These are phyloP conservation scores for Anodontia alba DNA, from an alignment of 2,888 invertebrate species.

Conservation along the genomic window DNA sequence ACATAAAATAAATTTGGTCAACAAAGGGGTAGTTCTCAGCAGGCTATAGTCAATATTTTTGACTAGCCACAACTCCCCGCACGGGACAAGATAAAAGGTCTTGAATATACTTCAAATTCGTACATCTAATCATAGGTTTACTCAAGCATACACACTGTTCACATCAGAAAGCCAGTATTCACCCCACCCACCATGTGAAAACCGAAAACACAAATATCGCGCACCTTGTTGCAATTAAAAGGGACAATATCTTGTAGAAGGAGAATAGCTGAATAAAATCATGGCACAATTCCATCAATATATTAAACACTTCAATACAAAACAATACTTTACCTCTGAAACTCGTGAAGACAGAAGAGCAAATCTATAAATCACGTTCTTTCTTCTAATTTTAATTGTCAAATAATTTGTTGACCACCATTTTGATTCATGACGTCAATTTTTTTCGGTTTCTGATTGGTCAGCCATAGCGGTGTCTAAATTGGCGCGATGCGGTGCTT, in stretches of 20 bases:
- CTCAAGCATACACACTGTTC: no score
- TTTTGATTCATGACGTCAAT: constrained; percentile 62
- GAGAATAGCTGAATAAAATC: not conserved
- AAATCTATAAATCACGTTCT: constrained; percentile 7
- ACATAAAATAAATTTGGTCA: no score
- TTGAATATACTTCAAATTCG: no score
- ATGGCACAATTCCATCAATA: not conserved
- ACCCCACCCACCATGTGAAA: constrained; percentile 3
- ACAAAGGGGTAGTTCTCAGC: no score
- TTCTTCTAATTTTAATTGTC: constrained; percentile 22
- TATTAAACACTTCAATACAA: not conserved
- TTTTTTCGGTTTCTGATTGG: constrained; percentile 50
- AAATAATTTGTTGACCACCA: constrained; percentile 56
- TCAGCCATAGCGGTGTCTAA: not conserved
- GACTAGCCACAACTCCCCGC: no score
- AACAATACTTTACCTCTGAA: not conserved
- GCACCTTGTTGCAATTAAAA: constrained; percentile 5
- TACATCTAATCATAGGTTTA: no score
- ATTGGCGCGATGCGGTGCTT: not conserved
- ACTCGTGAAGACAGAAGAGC: not conserved
- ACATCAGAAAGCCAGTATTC: no score
- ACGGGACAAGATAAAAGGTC: no score
- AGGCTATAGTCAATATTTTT: no score
- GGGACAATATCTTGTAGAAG: not conserved
- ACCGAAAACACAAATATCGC: constrained; percentile 7